Conservation (phyloP, 2,113 vertebrate species). For the Mormyrus lacerda region DNA sequence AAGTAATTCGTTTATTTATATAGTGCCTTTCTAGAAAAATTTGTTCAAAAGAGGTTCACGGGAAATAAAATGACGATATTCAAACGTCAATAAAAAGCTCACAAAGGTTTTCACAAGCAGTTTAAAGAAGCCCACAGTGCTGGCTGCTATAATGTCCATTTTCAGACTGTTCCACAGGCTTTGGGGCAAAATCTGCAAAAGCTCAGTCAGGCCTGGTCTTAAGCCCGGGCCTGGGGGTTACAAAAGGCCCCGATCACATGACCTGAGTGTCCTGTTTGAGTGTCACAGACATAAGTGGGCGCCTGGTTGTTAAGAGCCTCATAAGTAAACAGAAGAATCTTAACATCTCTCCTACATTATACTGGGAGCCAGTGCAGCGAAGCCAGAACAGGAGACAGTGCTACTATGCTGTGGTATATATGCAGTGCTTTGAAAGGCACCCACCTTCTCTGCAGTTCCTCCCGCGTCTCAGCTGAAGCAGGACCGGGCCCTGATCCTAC, state of each 20-base stretch:
- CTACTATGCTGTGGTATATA: neutral
- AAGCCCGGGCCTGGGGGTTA: neutral
- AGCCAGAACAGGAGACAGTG: neutral
- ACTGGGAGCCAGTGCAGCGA: neutral
- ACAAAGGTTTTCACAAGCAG: neutral
- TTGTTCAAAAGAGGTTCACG: neutral
- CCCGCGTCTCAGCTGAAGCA: conserved; percentile 47
- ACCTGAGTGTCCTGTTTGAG: neutral
- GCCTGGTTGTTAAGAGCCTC: neutral
- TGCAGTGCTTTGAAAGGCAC: neutral
- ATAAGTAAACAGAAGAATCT: neutral
- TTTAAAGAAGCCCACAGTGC: neutral
- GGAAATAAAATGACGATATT: neutral
- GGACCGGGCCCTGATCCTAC: conserved; percentile 16
- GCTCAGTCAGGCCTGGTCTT: neutral
- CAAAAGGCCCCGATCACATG: neutral
- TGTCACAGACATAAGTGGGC: neutral
- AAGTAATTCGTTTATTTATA: neutral
- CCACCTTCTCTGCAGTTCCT: conserved; percentile 42
- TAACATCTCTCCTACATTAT: neutral
- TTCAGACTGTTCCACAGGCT: neutral
- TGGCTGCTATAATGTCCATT: neutral
- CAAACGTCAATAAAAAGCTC: neutral
- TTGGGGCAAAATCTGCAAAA: neutral
- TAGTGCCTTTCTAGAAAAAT: neutral